These are phyloP conservation scores for Celastrina argiolus DNA, from an alignment of 2,888 invertebrate species.

Conservation along the genomic window DNA sequence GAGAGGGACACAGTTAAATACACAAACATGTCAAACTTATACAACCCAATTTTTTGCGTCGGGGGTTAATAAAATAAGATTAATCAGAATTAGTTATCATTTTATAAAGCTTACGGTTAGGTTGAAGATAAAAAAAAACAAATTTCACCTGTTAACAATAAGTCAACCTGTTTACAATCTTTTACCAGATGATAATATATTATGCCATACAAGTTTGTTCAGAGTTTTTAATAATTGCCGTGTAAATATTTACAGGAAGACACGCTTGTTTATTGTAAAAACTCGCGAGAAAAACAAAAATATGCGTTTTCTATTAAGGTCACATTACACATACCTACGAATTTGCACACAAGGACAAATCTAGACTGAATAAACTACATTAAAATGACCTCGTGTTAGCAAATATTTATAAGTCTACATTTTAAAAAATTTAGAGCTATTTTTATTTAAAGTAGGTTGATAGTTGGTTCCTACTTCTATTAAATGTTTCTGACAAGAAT, in stretches of 20 bases:
- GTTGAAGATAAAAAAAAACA: neutral
- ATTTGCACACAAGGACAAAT: neutral
- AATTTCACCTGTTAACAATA: neutral
- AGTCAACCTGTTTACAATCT: neutral
- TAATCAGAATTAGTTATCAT: no score
- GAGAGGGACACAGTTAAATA: no score
- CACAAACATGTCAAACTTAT: no score
- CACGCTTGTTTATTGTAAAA: neutral
- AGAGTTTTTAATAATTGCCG: neutral
- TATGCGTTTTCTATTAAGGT: neutral
- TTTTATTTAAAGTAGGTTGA: neutral
- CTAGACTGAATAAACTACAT: neutral
- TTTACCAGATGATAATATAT: neutral
- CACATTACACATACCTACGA: neutral
- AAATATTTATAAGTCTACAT: neutral
- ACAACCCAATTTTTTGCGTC: no score
- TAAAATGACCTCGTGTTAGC: neutral
- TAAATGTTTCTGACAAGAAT: no score
- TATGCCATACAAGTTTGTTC: neutral
- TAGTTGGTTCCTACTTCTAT: no score
- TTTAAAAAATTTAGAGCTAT: neutral
- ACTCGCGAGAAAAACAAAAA: neutral
- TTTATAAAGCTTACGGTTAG: no score
- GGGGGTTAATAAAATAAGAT: no score
- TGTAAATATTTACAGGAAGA: constrained; percentile 14